Base-by-base conservation (phyloP, 2,113 vertebrate species). In the Chloropsis cyanopogon region DNA sequence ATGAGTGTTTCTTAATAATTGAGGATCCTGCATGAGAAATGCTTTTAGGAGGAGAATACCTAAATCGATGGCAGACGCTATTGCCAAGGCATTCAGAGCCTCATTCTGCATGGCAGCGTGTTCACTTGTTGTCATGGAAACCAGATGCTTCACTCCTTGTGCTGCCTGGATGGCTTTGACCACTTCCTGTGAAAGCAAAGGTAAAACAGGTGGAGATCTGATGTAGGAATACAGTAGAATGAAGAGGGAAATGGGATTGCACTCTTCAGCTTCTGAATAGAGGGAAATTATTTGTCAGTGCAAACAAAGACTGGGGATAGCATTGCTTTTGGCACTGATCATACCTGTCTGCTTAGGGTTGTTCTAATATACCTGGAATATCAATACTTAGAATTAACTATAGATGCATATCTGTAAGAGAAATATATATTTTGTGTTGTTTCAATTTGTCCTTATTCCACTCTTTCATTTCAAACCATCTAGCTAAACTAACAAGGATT, bases 91-190 rank as follows among this genome's bases (percentile, higher is more conserved):
- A 33, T 98, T 98, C 88, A 99, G 96, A 70, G 99, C 98, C 93
- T 99, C 98, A 17, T 99, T 99, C 97, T 99, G 99, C 97, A 98
- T 98, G 96, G 98, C 98, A 92, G 98, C 96, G 1, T 99, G 98
- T 75, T 98, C 96, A 5, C 98, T 98, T 56, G 97, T 98, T 93
- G 98, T 98, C 98, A 99, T 99, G 77, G 98, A 98, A 93, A 99
- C 98, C 14, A 99, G 98, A 83, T 98, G 98, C 76, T 98, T 98
- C 87, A 98, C 91, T 84, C 98, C 99, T 82, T 98, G 97, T 54
- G 98, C 98, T 93, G 98, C 97, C 83, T 97, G 97, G 35, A 99
- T 97, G 54, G 98, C 98, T n/a, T 82, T 96, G 76, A 99, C 98
- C 41, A 99, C 98, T 97, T 98, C 98, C 98, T 99, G 97, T 94